These are phyloP conservation scores for Diplogasteroides magnus DNA, from an alignment of 1,140 invertebrate genomes.

Conservation along the genomic window DNA sequence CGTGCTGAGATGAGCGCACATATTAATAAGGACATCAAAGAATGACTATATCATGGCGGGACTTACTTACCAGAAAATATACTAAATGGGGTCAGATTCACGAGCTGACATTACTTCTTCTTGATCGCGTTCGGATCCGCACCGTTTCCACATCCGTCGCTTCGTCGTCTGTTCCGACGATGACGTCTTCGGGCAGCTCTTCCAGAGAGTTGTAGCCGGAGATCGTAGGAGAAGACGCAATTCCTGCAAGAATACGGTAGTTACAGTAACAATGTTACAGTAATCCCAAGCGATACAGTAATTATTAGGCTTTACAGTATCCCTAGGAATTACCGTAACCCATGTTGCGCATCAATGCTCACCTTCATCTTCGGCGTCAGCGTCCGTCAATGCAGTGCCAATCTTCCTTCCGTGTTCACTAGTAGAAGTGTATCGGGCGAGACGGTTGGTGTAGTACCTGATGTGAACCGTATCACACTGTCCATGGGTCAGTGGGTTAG, in stretches of 20 bases:
- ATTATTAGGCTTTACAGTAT: slow-evolving; percentile 1
- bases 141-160: too few species aligned
- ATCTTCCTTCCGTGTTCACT: background rate
- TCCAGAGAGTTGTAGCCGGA: slow-evolving; percentile 26
- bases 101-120: too few species aligned
- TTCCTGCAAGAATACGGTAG: background rate
- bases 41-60: too few species aligned
- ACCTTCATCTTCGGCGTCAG: slow-evolving; percentile 7
- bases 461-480: background rate
- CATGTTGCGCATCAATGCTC: too few species aligned
- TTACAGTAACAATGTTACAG: background rate
- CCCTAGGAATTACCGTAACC: too few species aligned
- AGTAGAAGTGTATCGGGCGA: slow-evolving; percentile 18
- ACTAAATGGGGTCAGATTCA: too few species aligned
- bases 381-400: slow-evolving; percentile 4
- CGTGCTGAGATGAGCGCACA: too few species aligned
- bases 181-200: slow-evolving; percentile 22
- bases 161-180: slow-evolving; percentile 19
- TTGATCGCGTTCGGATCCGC: too few species aligned
- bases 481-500: too few species aligned
- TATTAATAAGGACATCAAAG: too few species aligned
- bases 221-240: slow-evolving; percentile 3
- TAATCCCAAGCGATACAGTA: background rate
- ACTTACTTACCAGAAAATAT: too few species aligned
- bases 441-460: slow-evolving; percentile 15